Percentiles rank a stretch among this genome's conserved stretches.
Conservation (phyloP, 2,113 vertebrate genomes). For the Malurus alboscapulatus region DNA sequence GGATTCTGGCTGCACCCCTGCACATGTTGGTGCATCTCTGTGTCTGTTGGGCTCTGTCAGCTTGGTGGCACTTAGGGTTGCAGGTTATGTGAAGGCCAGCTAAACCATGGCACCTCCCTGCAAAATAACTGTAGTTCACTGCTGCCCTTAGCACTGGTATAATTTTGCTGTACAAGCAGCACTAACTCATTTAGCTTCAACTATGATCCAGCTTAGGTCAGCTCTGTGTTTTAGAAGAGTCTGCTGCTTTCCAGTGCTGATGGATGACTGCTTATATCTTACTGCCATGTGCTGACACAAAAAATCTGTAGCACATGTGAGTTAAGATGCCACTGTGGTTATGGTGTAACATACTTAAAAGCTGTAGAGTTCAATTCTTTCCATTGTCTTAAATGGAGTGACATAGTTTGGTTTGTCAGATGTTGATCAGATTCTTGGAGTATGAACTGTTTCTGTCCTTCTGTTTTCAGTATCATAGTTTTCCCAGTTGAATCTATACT, state of each 20-base stretch:
- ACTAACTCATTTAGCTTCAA: neutral
- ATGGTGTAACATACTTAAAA: neutral
- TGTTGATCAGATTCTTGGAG: neutral
- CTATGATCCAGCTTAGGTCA: neutral
- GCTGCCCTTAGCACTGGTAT: neutral
- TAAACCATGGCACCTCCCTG: neutral
- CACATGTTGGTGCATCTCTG: rapidly evolving
- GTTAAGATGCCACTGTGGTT: neutral
- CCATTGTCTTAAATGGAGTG: neutral
- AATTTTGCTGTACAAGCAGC: neutral
- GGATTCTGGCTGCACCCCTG: neutral
- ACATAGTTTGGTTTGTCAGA: neutral
- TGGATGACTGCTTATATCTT: neutral
- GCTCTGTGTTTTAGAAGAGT: neutral
- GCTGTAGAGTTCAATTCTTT: neutral
- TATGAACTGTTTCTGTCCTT: neutral
- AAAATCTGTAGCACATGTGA: rapidly evolving
- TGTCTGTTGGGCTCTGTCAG: neutral
- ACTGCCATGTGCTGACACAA: neutral
- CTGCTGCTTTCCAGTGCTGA: neutral
- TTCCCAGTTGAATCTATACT: neutral
- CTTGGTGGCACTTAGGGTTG: neutral
- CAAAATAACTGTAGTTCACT: neutral
- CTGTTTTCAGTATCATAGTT: neutral
- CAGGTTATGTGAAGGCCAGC: neutral